Evolutionary conservation across 2,113 vertebrate species (phyloP).

Genomic region (Procavia capensis): DNA sequence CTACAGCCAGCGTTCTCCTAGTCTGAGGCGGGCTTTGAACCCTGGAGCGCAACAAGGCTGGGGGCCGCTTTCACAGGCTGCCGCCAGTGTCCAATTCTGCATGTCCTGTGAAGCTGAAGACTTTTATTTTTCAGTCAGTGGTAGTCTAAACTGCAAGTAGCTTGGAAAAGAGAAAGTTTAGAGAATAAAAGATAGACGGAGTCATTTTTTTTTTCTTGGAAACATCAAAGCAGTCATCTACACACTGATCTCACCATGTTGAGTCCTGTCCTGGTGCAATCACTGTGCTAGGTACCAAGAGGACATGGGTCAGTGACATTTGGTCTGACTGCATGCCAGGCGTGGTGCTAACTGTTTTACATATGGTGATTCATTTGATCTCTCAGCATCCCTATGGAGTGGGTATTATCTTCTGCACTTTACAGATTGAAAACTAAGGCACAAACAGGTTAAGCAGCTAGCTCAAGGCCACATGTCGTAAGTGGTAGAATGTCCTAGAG

Average conservation of each 20-base stretch:
- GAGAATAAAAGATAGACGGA: not conserved
- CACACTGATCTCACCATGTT: not conserved
- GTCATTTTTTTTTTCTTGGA: not conserved
- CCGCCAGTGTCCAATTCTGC: not conserved
- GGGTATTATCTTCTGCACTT: not conserved
- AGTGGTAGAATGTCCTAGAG: not conserved
- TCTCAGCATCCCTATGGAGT: not conserved
- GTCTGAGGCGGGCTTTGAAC: not conserved
- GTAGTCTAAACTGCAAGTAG: slow-evolving; percentile 21
- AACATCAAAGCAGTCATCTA: not conserved
- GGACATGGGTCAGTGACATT: not conserved
- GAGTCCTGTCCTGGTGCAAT: not conserved
- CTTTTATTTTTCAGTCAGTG: not conserved
- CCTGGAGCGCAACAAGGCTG: not conserved
- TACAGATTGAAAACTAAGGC: not conserved
- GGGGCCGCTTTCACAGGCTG: not conserved
- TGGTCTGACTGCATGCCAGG: not conserved
- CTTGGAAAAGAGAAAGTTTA: slow-evolving; percentile 27
- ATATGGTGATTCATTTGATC: not conserved
- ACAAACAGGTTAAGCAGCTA: not conserved
- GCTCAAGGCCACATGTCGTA: not conserved
- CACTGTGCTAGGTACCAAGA: not conserved
- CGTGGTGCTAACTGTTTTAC: not conserved
- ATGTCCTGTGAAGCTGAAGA: not conserved
- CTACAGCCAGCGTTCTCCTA: not conserved